Conservation (phyloP, 2,113 vertebrate genomes). For the Rhea pennata region DNA sequence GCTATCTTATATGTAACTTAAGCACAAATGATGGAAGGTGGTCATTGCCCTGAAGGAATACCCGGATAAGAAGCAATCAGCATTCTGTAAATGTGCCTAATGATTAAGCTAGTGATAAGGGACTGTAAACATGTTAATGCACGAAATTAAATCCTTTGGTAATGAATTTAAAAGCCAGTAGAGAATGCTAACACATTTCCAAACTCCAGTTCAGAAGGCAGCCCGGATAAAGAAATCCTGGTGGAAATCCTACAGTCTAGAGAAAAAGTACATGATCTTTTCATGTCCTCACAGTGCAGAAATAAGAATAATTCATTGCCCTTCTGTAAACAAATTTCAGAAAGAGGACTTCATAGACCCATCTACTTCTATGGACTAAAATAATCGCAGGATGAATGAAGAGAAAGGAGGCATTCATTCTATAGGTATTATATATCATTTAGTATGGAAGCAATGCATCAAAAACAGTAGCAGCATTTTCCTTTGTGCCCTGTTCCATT, state of each 20-base stretch:
- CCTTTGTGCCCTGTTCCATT: background rate
- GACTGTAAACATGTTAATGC: background rate
- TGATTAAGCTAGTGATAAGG: background rate
- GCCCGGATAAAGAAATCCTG: background rate
- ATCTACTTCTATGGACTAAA: background rate
- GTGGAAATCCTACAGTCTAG: background rate
- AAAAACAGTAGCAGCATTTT: background rate
- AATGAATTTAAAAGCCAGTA: background rate
- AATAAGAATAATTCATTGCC: background rate
- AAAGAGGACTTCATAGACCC: background rate
- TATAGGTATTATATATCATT: background rate
- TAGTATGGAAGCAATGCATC: background rate
- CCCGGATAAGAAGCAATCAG: background rate
- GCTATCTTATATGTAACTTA: background rate
- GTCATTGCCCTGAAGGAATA: background rate
- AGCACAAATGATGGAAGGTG: background rate
- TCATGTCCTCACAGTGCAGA: background rate
- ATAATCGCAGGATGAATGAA: background rate
- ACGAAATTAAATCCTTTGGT: background rate
- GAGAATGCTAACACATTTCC: background rate
- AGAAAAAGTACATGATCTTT: fast-evolving
- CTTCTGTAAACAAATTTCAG: background rate
- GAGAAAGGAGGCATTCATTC: background rate
- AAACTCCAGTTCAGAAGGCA: background rate
- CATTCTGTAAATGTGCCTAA: background rate